Evolutionary conservation across 2,888 invertebrate species (phyloP), one percentile per base, ranked within the genome.

Genomic region (Trissolcus japonicus): DNA sequence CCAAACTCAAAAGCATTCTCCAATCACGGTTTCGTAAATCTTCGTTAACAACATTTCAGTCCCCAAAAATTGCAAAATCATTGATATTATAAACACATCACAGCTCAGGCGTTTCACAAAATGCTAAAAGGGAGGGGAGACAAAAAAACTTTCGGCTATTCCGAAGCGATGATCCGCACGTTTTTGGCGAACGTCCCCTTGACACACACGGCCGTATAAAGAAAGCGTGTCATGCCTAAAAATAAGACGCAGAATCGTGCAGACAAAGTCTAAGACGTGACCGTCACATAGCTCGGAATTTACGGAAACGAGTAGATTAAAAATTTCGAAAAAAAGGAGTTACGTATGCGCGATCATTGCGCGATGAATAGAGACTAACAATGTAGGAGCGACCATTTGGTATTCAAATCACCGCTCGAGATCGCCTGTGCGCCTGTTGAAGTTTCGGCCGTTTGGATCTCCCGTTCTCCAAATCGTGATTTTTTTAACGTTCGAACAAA

Each of bases 221-320:
- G 82, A 82, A 82, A 83, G 77, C 81, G 82, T 86, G 85, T 86
- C 86, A 85, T 78, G 83, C 82, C 84, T 86, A 86, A 87, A 87
- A 87, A 86, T 87, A 87, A 35, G 50, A 55, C 83, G 79, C 81
- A 68, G 76, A 79, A 80, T 80, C 77, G 74, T n/a, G 69, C 81
- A 80, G 82, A 83, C 82, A 80, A 82, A 85, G 79, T 82, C 55
- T 46, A 51, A 66, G 57, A 60, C 55, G 61, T 41, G 29, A 50
- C 19, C 54, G 40, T 43, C 57, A 61, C 54, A 60, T 56, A 40
- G 48, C 41, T n/a, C 43, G 17, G 63, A 60, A 51, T 71, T 60
- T 51, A 56, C 46, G 67, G 74, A 74, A 62, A 63, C 41, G 71
- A 55, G 73, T 71, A 65, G 71, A 74, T 65, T 68, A 60, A 75